A percentile compares a stretch with the other conserved stretches of the same genome.
Evolutionary conservation across 2,113 vertebrate species (phyloP).

Genomic region (Sturnus vulgaris): DNA sequence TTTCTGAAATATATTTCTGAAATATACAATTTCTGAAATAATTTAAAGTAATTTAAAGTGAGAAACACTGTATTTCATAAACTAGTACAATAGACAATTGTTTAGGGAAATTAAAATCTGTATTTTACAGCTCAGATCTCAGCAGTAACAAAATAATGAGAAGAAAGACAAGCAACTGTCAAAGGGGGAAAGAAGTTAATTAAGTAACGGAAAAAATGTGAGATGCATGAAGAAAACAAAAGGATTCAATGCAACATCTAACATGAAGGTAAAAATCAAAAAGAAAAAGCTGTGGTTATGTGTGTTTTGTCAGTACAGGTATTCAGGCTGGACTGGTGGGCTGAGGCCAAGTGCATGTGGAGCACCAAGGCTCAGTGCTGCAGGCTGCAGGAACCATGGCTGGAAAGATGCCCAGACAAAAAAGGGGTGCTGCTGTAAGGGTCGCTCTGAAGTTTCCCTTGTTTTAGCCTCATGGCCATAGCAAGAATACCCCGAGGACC

Average conservation of each 20-base stretch:
- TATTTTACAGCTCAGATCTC: not conserved
- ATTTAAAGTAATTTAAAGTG: not conserved
- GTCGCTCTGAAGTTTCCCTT: no score
- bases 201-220: not conserved
- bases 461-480: no score
- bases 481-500: no score
- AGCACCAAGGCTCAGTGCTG: not conserved
- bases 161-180: not conserved
- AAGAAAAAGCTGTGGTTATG: fast-evolving
- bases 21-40: not conserved
- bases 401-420: not conserved
- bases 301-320: not conserved
- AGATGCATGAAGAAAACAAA: not conserved
- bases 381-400: no score
- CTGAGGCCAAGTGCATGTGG: fast-evolving
- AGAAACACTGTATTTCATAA: not conserved
- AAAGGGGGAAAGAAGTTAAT: not conserved
- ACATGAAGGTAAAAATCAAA: not conserved
- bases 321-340: not conserved
- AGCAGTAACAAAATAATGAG: not conserved
- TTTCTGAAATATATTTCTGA: not conserved
- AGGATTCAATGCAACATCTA: not conserved
- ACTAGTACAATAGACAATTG: not conserved
- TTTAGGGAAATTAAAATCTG: not conserved
- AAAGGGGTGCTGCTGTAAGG: not conserved